Evolutionary conservation across 1,140 invertebrate genomes (phyloP), one percentile per base, ranked within the genome.

Genomic region (Palaemon carinicauda): DNA sequence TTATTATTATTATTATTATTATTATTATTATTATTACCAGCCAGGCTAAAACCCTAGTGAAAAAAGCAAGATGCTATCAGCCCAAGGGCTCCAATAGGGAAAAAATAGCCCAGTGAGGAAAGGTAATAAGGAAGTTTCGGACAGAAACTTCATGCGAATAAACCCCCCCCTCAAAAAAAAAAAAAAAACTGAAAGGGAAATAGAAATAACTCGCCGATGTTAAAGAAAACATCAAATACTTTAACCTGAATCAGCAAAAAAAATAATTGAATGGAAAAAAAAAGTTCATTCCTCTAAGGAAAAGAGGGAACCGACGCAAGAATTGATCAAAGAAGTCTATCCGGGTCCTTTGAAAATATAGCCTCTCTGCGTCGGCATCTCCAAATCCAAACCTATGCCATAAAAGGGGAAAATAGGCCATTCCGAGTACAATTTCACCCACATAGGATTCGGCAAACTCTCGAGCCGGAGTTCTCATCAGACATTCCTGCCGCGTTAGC

Each of bases 401-500:
- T 81, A 81, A 81, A 81, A 65, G 17, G 41, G 51, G 60, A 81
- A 71, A 81, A 71, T 51, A 71, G 65, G 60, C 56, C 56, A 81
- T 73, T 71, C 77, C 77, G 53, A 79, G 77, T 79, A 79, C 77
- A 79, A 79, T 60, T 60, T 33, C 53, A 31, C 80, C 80, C 41
- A 71, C 33, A 50, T 60, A 51, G 77, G 77, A 79, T 60, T 79
- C 77, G 53, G 31, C 52, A 50, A 69, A 81, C 80, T 69, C 60
- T 33, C 2, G 12, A 41, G 79, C 31, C 52, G n/a, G 33, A 17
- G 21, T 24, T 9, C 80, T 82, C 80, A 82, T 82, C 80, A 82
- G 65, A 82, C 80, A 82, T 82, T 81, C 80, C 80, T 81, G 21
- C 60, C 21, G 65, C 80, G 80, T 81, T 54, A 71, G 80, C 80